Base-by-base conservation (phyloP, 1,140 invertebrate genomes). In the Nebria ingens region DNA sequence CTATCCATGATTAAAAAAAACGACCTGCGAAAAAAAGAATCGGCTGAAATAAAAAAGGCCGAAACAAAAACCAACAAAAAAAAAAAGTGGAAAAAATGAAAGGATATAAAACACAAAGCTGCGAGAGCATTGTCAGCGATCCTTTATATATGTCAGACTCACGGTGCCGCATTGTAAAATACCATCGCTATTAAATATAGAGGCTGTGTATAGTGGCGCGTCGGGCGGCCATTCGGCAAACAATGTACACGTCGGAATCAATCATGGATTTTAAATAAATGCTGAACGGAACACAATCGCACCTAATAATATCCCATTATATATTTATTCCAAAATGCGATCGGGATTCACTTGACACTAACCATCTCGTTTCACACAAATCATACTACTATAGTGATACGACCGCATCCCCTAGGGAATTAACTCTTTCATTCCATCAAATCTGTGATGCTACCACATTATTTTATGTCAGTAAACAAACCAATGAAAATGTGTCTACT, bases 201-300 rank as follows among this genome's bases (percentile, higher is more conserved):
- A 45, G 17, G 6, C 9, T 45, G 9, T 11, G 40, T 45, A 17
- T 45, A 17, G 25, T 45, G 40, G 15, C 3, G 40, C 3, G 40
- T 45, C 9, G 17, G 40, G 40, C 9, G 40, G 6, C 17, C 3
- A 6, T 11, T 45, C 40, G 40, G 40, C 40, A 45, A 45, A 45
- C 40, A 45, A 45, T 45, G 40, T 45, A 45, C 40, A 45, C 40
- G 40, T 45, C 40, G 17, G 40, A 45, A 45, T 45, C 40, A 45
- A 45, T 45, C 40, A 45, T 45, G 40, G 40, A 45, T 45, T 45
- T 45, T 45, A 45, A 45, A 45, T 45, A 45, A 45, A 45, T 45
- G 40, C 40, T 45, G 40, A 45, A 45, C 9, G 9, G 40, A 45
- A 17, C 40, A 45, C 40, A 45, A 45, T 45, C 40, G 40, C 17